phyloP scores from a whole-genome alignment of 1,140 invertebrate species.

The Drosophila trapezifrons region DNA sequence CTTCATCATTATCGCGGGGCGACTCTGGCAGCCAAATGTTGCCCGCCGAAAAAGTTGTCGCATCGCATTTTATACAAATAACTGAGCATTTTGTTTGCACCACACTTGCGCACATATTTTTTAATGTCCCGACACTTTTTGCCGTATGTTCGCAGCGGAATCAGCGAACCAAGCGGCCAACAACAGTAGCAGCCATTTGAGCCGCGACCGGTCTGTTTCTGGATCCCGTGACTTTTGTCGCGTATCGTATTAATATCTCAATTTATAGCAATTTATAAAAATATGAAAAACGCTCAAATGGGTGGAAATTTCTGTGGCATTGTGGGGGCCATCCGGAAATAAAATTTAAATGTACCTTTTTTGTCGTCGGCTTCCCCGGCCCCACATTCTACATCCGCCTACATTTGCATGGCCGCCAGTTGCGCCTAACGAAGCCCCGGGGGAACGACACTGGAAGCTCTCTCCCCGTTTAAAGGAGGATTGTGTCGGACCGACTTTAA shows the following conservation, averaged over 20 bases:
- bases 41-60: conserved; percentile 57
- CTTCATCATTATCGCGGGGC: conserved; percentile 62
- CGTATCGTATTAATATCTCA: conserved; percentile 81
- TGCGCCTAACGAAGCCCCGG: conserved; percentile 34
- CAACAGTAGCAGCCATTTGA: conserved; percentile 32
- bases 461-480: conserved; percentile 16
- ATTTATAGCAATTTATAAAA: conserved; percentile 83
- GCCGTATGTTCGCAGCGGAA: conserved; percentile 63
- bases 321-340: conserved; percentile 52
- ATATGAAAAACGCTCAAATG: conserved; percentile 69
- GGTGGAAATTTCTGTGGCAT: conserved; percentile 26
- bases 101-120: conserved; percentile 74
- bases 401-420: conserved; percentile 35
- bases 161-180: conserved; percentile 58
- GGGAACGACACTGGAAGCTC: conserved; percentile 29
- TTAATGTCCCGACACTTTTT: conserved; percentile 76
- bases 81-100: conserved; percentile 78
- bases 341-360: conserved; percentile 68
- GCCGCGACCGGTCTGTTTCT: conserved; percentile 6
- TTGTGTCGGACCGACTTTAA: conserved; percentile 30
- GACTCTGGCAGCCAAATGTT: conserved; percentile 64
- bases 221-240: conserved; percentile 69
- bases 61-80: conserved; percentile 77
- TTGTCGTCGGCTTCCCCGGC: conserved; percentile 26
- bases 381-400: conserved; percentile 10